Conservation (phyloP, 1,140 invertebrate species). For the Drosophila triauraria region DNA sequence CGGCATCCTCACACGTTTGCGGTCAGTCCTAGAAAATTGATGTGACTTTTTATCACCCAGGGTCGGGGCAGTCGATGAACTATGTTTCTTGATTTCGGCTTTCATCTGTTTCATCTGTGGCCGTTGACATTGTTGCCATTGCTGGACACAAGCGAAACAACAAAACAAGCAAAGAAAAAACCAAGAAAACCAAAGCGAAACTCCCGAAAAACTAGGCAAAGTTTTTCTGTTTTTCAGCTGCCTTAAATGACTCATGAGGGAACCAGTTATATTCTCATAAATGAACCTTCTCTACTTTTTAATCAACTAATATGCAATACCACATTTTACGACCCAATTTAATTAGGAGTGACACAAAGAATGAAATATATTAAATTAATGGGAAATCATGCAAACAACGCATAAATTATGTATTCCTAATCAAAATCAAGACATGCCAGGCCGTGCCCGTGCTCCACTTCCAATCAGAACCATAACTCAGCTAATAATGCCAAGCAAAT, state of each 20-base stretch:
- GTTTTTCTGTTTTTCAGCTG: not conserved
- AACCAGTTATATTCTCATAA: not conserved
- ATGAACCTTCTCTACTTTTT: slow-evolving; percentile 2
- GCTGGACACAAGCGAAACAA: not conserved
- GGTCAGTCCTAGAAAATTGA: slow-evolving; percentile 72
- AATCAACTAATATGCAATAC: slow-evolving; percentile 30
- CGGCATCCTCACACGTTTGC: slow-evolving; percentile 69
- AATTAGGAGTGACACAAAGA: slow-evolving; percentile 15
- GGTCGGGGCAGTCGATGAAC: slow-evolving; percentile 48
- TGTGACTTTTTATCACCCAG: slow-evolving; percentile 66
- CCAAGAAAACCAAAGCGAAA: slow-evolving; percentile 3
- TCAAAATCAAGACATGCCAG: slow-evolving; percentile 52
- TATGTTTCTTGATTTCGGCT: slow-evolving; percentile 71
- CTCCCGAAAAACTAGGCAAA: slow-evolving; percentile 17
- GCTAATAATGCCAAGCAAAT: slow-evolving; percentile 52
- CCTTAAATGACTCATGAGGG: not conserved
- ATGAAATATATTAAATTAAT: slow-evolving; percentile 44
- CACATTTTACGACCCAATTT: slow-evolving; percentile 1
- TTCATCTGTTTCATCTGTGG: slow-evolving; percentile 53
- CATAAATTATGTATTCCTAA: slow-evolving; percentile 78
- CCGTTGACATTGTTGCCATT: slow-evolving; percentile 43
- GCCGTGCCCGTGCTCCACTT: slow-evolving; percentile 18
- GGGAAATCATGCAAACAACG: slow-evolving; percentile 57
- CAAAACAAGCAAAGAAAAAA: slow-evolving; percentile 6
- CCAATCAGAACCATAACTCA: slow-evolving; percentile 51